Base-by-base conservation (phyloP, 2,888 invertebrate genomes). In the Zootermopsis nevadensis region DNA sequence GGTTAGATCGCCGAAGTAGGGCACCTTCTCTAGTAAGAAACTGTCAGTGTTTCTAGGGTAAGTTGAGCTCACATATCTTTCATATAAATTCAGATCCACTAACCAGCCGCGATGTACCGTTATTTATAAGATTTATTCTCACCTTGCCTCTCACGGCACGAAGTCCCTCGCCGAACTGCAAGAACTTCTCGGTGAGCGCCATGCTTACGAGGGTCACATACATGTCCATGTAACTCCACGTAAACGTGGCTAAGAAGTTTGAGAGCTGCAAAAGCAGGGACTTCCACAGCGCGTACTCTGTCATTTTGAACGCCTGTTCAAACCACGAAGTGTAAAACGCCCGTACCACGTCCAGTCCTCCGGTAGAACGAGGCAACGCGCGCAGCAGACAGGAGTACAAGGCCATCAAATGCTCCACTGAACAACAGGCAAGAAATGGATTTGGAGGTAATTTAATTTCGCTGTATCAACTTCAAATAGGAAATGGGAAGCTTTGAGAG, bases 111-210 rank as follows among this genome's bases (percentile, higher is more conserved):
- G n/a, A n/a, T n/a, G n/a, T n/a, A n/a, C n/a, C n/a, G n/a, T n/a
- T n/a, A n/a, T n/a, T n/a, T n/a, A n/a, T n/a, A n/a, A n/a, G n/a
- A n/a, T n/a, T n/a, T n/a, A n/a, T n/a, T 19, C 48, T 35, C 22
- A 81, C 81, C 81, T 81, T 53, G 30, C 66, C 81, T 6, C 33
- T 35, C 12, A 81, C 30, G 12, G 48, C 8, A 3, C n/a, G 60
- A 19, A 86, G 84, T 38, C 83, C 77, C 1, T 80, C 55, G 83
- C 85, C 94, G 8, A 94, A 88, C 87, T 93, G 93, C 69, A 91
- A 90, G 86, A 95, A 95, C 81, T 93, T 91, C 8, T 93, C 91
- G 0, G 93, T 89, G 77, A 95, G 88, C 0, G 87, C 86, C 33
- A 87, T 81, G 10, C 87, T 86, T 33, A 88, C 76, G 35, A 87